Conservation (phyloP, 2,113 vertebrate species). For the Macaca fascicularis region DNA sequence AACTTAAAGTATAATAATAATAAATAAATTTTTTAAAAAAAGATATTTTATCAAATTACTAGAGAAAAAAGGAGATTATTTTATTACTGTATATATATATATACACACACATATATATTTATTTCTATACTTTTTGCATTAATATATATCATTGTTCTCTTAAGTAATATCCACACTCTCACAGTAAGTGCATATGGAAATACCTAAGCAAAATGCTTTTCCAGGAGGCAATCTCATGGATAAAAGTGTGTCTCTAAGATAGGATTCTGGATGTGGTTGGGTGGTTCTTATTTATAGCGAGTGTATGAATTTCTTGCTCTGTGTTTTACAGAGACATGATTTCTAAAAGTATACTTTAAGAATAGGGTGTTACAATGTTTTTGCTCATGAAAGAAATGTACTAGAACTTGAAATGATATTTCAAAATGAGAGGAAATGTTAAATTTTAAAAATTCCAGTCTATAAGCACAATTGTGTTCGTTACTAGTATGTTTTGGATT, state of each 20-base stretch:
- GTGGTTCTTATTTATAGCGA: background rate
- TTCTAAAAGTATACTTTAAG: background rate
- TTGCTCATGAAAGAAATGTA: background rate
- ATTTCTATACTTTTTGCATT: background rate
- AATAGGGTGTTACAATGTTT: background rate
- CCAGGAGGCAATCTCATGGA: background rate
- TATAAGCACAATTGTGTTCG: background rate
- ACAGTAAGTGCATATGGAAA: background rate
- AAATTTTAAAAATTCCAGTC: background rate
- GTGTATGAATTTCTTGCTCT: background rate
- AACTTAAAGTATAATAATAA: too few relatives aligned
- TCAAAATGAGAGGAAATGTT: background rate
- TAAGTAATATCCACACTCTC: background rate
- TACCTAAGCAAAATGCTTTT: background rate
- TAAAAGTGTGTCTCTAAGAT: background rate
- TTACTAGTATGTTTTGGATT: background rate
- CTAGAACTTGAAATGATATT: background rate
- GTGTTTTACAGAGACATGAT: background rate
- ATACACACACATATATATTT: background rate
- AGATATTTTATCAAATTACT: background rate
- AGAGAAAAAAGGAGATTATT: background rate
- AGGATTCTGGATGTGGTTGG: background rate
- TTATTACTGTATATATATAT: background rate
- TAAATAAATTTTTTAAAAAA: too few relatives aligned
- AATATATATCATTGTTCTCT: background rate